A percentile compares a stretch with the other conserved stretches of the same genome.
Conservation (phyloP, 1,140 invertebrate genomes). For the Dendrolimus kikuchii region DNA sequence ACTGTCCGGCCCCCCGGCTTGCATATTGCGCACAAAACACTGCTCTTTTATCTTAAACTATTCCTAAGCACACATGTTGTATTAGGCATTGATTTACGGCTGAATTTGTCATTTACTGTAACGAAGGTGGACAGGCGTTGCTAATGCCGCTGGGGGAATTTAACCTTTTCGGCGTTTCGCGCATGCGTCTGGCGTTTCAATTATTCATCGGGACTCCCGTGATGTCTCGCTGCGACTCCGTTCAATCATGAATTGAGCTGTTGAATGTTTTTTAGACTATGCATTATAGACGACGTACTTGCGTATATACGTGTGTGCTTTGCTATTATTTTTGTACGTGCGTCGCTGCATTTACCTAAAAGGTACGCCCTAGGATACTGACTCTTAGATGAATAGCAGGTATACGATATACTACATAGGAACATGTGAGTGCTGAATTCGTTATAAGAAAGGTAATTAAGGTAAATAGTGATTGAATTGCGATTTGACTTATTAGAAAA, state of each 20-base stretch:
- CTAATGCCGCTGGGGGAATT: conserved; percentile 8
- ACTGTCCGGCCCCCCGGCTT: conserved; percentile 49
- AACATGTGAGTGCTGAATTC: too few relatives aligned
- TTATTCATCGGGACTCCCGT: conserved; percentile 63
- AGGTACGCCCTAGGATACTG: too few relatives aligned
- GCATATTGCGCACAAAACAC: conserved; percentile 32
- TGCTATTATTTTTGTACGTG: too few relatives aligned
- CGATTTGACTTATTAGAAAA: too few relatives aligned
- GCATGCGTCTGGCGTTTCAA: conserved; percentile 56
- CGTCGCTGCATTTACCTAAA: too few relatives aligned
- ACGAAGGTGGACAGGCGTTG: conserved; percentile 5
- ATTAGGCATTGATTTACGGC: too few relatives aligned
- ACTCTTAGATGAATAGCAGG: too few relatives aligned
- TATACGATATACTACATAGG: too few relatives aligned
- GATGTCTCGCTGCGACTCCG: conserved; percentile 28
- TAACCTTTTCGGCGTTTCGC: conserved; percentile 20
- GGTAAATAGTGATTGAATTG: too few relatives aligned
- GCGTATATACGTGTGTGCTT: too few relatives aligned
- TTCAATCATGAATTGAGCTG: conserved; percentile 30
- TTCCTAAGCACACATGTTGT: not conserved
- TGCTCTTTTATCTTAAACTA: not conserved
- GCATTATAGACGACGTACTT: not conserved
- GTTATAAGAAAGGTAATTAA: too few relatives aligned
- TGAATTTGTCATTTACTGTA: not conserved
- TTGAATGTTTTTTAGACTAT: not conserved